These are phyloP conservation scores for Corvus moneduloides DNA, from an alignment of 2,113 vertebrate species.

Conservation along the genomic window DNA sequence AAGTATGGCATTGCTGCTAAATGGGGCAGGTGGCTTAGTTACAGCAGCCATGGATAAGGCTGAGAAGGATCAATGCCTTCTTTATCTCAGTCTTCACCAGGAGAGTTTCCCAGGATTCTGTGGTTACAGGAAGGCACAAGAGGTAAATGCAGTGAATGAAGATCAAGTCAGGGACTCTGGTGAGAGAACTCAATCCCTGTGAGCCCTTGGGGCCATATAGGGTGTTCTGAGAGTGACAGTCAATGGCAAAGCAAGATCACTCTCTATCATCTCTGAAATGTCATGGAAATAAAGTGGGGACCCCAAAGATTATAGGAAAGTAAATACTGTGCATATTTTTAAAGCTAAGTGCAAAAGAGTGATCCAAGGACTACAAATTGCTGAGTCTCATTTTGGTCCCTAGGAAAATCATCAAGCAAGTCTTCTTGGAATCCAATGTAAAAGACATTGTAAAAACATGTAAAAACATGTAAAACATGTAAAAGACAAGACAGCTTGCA, in stretches of 20 bases:
- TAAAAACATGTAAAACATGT: too few species aligned
- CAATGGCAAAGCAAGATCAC: not conserved
- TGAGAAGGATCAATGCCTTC: not conserved
- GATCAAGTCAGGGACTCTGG: not conserved
- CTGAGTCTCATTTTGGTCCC: not conserved
- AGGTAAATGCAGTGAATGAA: not conserved
- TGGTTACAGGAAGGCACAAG: not conserved
- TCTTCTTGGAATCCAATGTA: not conserved
- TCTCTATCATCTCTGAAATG: not conserved
- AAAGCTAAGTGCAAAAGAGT: not conserved
- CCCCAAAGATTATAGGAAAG: not conserved
- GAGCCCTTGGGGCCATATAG: not conserved
- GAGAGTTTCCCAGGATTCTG: not conserved
- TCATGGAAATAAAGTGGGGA: not conserved
- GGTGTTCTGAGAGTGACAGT: not conserved
- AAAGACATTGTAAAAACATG: too few species aligned
- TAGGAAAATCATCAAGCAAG: not conserved
- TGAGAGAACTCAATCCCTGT: not conserved
- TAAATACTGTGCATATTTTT: not conserved
- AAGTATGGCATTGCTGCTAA: not conserved
- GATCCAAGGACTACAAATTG: not conserved
- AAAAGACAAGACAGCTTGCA: not conserved
- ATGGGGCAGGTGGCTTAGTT: not conserved
- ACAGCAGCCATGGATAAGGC: not conserved
- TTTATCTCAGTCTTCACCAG: not conserved